These are phyloP conservation scores for Drosophila kurseongensis DNA, from an alignment of 1,140 invertebrate species.

Conservation along the genomic window DNA sequence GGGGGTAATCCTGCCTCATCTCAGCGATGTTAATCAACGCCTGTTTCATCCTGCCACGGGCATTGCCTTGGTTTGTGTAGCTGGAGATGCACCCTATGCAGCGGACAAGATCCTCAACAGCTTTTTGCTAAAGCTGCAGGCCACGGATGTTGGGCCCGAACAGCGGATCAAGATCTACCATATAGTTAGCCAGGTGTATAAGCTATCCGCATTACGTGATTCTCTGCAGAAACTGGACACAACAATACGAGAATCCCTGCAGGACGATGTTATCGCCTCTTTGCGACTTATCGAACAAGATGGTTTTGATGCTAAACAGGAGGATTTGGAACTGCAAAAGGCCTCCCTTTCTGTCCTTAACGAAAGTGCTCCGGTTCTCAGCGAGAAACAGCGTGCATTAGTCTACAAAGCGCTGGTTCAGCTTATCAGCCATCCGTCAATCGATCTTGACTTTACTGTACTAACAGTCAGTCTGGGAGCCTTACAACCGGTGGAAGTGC, in stretches of 20 bases:
- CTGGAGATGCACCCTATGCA: conserved; percentile 70
- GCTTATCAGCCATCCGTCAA: conserved; percentile 61
- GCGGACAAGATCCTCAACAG: conserved; percentile 73
- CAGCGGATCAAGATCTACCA: conserved; percentile 65
- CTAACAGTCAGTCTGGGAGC: conserved; percentile 62
- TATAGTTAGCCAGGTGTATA: conserved; percentile 70
- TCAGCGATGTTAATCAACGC: conserved; percentile 77
- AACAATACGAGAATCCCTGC: conserved; percentile 47
- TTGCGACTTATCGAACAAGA: conserved; percentile 53
- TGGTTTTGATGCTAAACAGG: conserved; percentile 38
- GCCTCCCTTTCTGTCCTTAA: conserved; percentile 56
- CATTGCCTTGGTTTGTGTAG: conserved; percentile 75
- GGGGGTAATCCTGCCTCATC: conserved; percentile 68
- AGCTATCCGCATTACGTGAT: conserved; percentile 40
- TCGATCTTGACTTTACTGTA: conserved; percentile 67
- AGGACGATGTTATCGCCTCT: conserved; percentile 61
- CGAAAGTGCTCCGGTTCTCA: conserved; percentile 64
- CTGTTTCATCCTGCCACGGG: conserved; percentile 70
- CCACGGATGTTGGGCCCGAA: conserved; percentile 32
- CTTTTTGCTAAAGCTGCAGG: conserved; percentile 66
- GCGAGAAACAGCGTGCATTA: conserved; percentile 67
- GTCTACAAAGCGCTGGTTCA: conserved; percentile 72
- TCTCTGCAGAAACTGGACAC: conserved; percentile 45
- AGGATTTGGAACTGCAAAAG: conserved; percentile 66
- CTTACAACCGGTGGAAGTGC: conserved; percentile 73